Percentiles rank a stretch among this genome's conserved stretches.
Evolutionary conservation across 2,888 invertebrate genomes (phyloP).

Genomic region (Idaea dimidiata): DNA sequence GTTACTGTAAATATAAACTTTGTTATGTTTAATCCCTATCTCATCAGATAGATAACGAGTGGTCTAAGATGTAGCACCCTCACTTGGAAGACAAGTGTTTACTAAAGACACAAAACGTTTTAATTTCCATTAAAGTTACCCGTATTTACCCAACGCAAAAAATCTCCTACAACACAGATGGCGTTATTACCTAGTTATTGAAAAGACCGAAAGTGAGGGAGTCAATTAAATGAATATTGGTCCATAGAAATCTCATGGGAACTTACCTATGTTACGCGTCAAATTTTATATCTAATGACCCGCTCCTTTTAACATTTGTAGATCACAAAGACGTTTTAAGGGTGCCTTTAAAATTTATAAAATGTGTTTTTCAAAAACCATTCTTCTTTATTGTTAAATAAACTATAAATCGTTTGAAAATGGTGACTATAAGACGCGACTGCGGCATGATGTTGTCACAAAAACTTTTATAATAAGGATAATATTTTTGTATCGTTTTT

Average conservation of each 20-base stretch:
- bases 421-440: constrained; percentile 59
- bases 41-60: too few species aligned
- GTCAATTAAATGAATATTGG: constrained; percentile 38
- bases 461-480: constrained; percentile 50
- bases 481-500: constrained; percentile 61
- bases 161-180: too few species aligned
- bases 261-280: constrained; percentile 54
- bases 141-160: too few species aligned
- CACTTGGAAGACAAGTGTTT: too few species aligned
- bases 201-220: constrained; percentile 20
- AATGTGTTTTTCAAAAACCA: constrained; percentile 44
- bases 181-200: constrained; percentile 9
- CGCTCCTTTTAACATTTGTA: constrained; percentile 48
- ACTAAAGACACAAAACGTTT: too few species aligned
- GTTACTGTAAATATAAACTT: too few species aligned
- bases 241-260: constrained; percentile 57
- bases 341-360: constrained; percentile 45
- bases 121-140: too few species aligned
- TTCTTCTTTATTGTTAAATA: constrained; percentile 76
- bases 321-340: constrained; percentile 58
- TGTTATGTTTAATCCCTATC: too few species aligned
- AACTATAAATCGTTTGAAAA: constrained; percentile 78
- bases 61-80: too few species aligned
- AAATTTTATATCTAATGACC: constrained; percentile 66
- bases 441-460: constrained; percentile 41